Evolutionary conservation across 2,113 vertebrate genomes (phyloP), one percentile per base, ranked within the genome.

Genomic region (Hydrolagus affinis): DNA sequence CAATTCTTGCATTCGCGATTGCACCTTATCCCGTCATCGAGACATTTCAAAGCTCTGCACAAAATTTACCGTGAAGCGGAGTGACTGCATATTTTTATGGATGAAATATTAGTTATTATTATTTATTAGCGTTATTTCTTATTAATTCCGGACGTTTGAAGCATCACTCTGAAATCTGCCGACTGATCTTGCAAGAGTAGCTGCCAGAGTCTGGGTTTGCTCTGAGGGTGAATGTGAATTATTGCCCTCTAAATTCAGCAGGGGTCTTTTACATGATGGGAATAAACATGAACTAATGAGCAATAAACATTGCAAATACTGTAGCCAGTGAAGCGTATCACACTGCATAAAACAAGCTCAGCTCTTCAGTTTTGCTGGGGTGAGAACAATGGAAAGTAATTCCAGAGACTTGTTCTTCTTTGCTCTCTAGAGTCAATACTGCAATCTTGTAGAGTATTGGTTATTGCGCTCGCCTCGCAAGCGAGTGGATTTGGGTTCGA

Each of bases 291-390:
- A 64, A 11, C 57, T 64, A 80, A 78, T 59, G 25, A 80, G n/a
- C 59, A 80, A 80, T 80, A 80, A 80, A 60, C 59, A 25, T 80
- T 62, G 15, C n/a, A 64, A 80, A 62, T 64, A 44, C 44, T 44
- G 44, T 44, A 59, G n/a, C 28, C 76, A 80, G 76, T 62, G 14
- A 80, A 80, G 60, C 28, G 56, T 62, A 64, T 60, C 76, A 28
- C 11, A 2, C 76, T 80, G 76, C 59, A 44, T 44, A 44, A 44
- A 44, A 44, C 2, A 44, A 6, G 44, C 44, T 44, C 28, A 64
- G 14, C 28, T 78, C 28, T 76, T 80, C 75, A 60, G 15, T 80
- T 80, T 80, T 62, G 62, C 76, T 64, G 56, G 14, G 62, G 60
- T 64, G 76, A 62, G n/a, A 28, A 6, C 76, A 80, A 80, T 62